phyloP scores from a whole-genome alignment of 2,113 vertebrate genomes.

The Cyprinus carpio region DNA sequence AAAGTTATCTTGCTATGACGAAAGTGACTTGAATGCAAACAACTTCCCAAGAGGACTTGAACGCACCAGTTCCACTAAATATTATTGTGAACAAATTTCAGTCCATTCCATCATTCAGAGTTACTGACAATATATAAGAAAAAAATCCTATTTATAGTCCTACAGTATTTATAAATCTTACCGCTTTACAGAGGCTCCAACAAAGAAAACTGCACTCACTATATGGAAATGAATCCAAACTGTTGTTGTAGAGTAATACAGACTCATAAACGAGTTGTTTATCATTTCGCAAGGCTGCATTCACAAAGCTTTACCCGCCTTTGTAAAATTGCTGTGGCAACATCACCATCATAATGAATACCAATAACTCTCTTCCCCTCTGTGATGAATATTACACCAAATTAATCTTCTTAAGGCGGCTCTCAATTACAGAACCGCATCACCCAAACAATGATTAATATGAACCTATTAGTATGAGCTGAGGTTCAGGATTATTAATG shows the following conservation, averaged over 20 bases:
- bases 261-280: neutral
- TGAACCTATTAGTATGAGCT: conserved; percentile 54
- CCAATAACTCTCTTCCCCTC: conserved; percentile 47
- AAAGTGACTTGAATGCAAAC: too few relatives aligned
- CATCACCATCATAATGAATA: conserved; percentile 37
- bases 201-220: neutral
- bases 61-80: too few relatives aligned
- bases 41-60: too few relatives aligned
- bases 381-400: conserved; percentile 46
- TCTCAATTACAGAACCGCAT: conserved; percentile 51
- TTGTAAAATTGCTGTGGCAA: conserved; percentile 36
- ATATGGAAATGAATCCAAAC: conserved; percentile 45
- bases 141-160: conserved; percentile 1
- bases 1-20: too few relatives aligned
- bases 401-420: conserved; percentile 53
- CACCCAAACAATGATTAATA: conserved; percentile 60
- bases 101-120: neutral
- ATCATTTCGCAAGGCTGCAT: conserved; percentile 11
- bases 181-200: too few relatives aligned
- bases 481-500: conserved; percentile 62
- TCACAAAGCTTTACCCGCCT: conserved; percentile 18
- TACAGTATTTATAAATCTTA: neutral
- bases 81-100: neutral
- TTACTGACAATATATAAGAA: neutral
- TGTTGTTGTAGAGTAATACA: neutral